Base-by-base conservation (phyloP, 2,113 vertebrate genomes). In the Varanus salvator region DNA sequence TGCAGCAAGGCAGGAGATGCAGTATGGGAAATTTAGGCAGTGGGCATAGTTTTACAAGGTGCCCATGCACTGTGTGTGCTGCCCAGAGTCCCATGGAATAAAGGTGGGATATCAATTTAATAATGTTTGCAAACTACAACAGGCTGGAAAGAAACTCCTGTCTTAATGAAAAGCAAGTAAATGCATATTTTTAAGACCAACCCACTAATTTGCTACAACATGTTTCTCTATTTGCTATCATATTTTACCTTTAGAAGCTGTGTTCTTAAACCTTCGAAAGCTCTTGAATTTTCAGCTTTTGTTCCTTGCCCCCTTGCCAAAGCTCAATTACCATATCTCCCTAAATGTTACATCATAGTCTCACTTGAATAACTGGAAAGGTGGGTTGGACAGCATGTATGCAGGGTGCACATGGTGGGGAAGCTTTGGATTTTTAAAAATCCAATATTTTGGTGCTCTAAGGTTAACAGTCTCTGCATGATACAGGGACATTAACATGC, bases 341-440 rank as follows among this genome's bases (percentile, higher is more conserved):
- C 66, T 88, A 72, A 92, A 80, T 57, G 66, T 54, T 88, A 86
- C 68, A 66, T n/a, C 71, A 91, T 23, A 66, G 83, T 89, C 87
- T 89, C 88, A 75, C 57, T 85, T 91, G 80, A 60, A 77, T 1
- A 86, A 91, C 0, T 50, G 57, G 86, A 92, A 93, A 90, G 1
- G 15, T 44, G 38, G 38, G 38, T 44, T 44, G 38, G 38, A 44
- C 38, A 44, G 38, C 2, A 44, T 44, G 3, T 44, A 44, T 44
- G 38, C 38, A 44, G 38, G 38, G 38, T 44, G 38, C 38, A 3
- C 38, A 44, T 44, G 54, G 54, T 12, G 31, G 9, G 0, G 0
- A 3, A 80, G 77, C 90, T 86, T 81, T 91, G 69, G 69, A 90
- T 77, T 50, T 48, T 29, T 68, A 14, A 44, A 84, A 4, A 66